Conservation (phyloP, 2,113 vertebrate genomes). For the Equus przewalskii region DNA sequence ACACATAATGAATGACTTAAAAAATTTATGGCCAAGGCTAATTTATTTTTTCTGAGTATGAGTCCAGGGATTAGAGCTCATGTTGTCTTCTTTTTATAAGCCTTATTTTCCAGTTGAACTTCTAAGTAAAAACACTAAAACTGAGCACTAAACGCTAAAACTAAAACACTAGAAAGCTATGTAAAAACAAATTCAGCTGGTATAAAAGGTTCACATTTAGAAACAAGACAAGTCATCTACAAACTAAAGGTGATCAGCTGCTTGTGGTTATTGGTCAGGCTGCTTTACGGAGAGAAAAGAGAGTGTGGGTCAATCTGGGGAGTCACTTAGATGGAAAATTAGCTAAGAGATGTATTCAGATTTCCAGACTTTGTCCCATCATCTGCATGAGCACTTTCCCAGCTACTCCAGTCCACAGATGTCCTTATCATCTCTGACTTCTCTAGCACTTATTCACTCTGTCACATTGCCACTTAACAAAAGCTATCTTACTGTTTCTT, state of each 20-base stretch:
- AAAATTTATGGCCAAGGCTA: neutral
- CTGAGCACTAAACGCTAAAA: neutral
- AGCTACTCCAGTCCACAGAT: neutral
- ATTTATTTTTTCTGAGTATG: slow-evolving; percentile 48
- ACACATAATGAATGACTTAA: neutral
- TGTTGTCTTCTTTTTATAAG: neutral
- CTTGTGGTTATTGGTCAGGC: neutral
- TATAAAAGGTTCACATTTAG: neutral
- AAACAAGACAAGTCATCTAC: neutral
- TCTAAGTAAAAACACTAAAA: neutral
- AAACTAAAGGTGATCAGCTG: neutral
- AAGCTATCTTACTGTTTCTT: neutral
- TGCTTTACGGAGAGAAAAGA: neutral
- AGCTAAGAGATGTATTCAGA: neutral
- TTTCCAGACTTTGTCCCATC: neutral
- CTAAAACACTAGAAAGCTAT: neutral
- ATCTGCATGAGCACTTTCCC: neutral
- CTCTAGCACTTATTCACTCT: neutral
- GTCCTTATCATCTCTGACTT: neutral
- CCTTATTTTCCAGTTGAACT: slow-evolving; percentile 19
- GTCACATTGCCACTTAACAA: neutral
- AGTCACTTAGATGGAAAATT: neutral
- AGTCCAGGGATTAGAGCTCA: slow-evolving; percentile 8
- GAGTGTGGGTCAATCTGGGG: neutral
- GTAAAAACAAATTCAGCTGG: neutral